A percentile compares a stretch with the other conserved stretches of the same genome.
phyloP scores from a whole-genome alignment of 2,888 invertebrate species.

The Poecilobothrus nobilitatus region DNA sequence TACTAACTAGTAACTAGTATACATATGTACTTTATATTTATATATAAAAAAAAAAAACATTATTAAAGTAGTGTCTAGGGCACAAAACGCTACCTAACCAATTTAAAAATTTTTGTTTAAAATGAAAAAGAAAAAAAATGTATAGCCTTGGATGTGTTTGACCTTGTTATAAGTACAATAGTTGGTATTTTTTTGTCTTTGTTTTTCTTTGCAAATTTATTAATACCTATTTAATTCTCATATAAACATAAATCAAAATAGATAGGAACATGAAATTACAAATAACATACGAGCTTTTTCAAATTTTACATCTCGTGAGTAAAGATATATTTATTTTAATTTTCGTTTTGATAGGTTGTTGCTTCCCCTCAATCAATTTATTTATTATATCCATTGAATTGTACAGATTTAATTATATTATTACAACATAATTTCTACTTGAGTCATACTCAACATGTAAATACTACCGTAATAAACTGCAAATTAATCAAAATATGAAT shows the following conservation, averaged over 20 bases:
- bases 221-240: not conserved
- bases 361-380: not conserved
- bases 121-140: not conserved
- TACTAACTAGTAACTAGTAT: not conserved
- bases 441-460: too few species aligned
- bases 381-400: too few species aligned
- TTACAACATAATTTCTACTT: too few species aligned
- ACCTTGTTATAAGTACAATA: not conserved
- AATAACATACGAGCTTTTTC: not conserved
- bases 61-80: not conserved
- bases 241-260: not conserved
- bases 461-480: too few species aligned
- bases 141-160: constrained; percentile 2
- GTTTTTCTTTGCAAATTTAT: not conserved
- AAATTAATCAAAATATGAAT: too few species aligned
- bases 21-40: not conserved
- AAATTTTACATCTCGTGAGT: not conserved
- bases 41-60: not conserved
- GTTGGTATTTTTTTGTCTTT: not conserved
- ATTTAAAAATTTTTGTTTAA: not conserved
- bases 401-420: too few species aligned
- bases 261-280: not conserved
- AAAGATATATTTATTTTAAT: not conserved
- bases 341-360: not conserved
- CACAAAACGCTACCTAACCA: not conserved